A percentile compares a stretch with the other conserved stretches of the same genome.
Evolutionary conservation across 2,113 vertebrate species (phyloP).

Genomic region (Datnioides undecimradiatus): DNA sequence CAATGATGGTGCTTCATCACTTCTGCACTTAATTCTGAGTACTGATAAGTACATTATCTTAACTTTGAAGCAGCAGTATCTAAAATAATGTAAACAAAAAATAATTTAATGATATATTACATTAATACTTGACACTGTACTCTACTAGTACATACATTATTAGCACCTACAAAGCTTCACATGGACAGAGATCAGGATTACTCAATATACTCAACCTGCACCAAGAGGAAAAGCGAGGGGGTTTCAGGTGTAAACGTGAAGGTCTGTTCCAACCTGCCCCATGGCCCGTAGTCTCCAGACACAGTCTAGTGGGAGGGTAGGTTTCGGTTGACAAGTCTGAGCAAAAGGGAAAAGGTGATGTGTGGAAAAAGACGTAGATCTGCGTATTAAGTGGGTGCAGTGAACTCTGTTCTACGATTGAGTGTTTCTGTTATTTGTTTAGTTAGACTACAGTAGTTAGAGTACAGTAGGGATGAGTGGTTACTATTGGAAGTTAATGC

Average conservation of each 20-base stretch:
- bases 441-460: too few relatives aligned
- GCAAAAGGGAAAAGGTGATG: constrained; percentile 50
- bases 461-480: too few relatives aligned
- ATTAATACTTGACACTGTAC: not conserved
- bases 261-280: constrained; percentile 76
- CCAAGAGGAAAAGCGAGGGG: constrained; percentile 15
- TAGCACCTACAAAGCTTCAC: constrained; percentile 10
- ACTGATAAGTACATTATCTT: too few relatives aligned
- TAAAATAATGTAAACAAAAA: not conserved
- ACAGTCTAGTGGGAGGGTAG: constrained; percentile 58
- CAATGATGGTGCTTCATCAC: too few relatives aligned
- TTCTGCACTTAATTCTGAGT: too few relatives aligned
- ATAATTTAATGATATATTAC: not conserved
- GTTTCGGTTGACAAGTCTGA: constrained; percentile 80
- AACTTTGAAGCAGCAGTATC: not conserved
- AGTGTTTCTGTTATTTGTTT: constrained; percentile 6
- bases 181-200: constrained; percentile 25
- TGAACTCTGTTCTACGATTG: constrained; percentile 2
- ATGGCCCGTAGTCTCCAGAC: constrained; percentile 46
- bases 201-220: constrained; percentile 38
- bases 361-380: constrained; percentile 35
- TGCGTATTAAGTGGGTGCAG: not conserved
- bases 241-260: constrained; percentile 43
- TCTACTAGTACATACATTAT: not conserved
- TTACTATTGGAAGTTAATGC: too few relatives aligned